A percentile compares a stretch with the other conserved stretches of the same genome.
phyloP scores from a whole-genome alignment of 2,113 vertebrate species.

The Phycodurus eques region DNA sequence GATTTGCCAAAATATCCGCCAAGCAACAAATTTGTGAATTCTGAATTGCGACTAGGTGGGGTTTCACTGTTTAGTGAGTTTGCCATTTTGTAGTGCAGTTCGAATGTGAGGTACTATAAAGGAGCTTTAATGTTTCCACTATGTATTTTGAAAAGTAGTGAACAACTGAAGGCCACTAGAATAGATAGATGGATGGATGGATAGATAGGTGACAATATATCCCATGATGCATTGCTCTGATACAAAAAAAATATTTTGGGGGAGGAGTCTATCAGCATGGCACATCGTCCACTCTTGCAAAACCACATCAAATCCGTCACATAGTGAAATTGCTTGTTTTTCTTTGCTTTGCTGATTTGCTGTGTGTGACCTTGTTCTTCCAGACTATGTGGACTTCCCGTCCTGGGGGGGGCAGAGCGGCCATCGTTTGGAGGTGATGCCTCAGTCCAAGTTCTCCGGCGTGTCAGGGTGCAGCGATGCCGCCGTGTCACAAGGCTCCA shows the following conservation, averaged over 20 bases:
- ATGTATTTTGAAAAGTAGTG: no score
- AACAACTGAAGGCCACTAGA: background rate
- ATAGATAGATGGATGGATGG: background rate
- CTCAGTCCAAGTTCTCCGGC: constrained; percentile 92
- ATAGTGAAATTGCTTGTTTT: no score
- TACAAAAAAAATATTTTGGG: no score
- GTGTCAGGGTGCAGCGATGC: constrained; percentile 94
- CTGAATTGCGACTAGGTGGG: no score
- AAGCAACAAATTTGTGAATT: no score
- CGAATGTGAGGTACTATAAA: no score
- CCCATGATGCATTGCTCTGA: background rate
- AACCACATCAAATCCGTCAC: background rate
- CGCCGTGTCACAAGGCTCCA: constrained; percentile 87
- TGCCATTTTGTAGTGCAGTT: no score
- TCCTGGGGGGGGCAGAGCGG: constrained; percentile 90
- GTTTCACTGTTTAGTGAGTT: no score
- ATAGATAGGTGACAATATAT: background rate
- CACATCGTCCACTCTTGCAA: no score
- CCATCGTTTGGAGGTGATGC: constrained; percentile 90
- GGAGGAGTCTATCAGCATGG: no score
- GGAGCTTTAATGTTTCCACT: no score
- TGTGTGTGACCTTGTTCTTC: background rate
- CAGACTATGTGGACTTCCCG: constrained; percentile 90
- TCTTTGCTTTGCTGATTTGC: background rate
- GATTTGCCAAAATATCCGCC: no score